These are phyloP conservation scores for Chanos chanos DNA, from an alignment of 2,797 vertebrate genomes.

Conservation along the genomic window DNA sequence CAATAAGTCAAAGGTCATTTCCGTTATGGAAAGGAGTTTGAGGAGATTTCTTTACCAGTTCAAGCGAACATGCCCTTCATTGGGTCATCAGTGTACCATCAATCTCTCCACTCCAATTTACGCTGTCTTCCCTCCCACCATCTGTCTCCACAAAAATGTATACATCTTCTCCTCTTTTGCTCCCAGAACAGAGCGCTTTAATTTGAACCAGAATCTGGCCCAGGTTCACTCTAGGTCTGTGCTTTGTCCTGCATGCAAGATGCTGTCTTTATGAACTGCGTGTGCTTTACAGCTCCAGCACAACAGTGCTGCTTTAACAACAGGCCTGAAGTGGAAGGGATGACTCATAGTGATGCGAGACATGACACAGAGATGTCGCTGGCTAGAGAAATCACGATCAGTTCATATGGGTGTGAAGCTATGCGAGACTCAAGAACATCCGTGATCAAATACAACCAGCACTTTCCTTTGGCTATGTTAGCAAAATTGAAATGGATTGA, in stretches of 20 bases:
- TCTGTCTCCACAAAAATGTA: not conserved
- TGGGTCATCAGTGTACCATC: conserved; percentile 19
- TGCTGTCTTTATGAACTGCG: conserved; percentile 9
- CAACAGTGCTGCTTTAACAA: conserved; percentile 15
- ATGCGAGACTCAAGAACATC: too few species aligned
- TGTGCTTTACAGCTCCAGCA: conserved; percentile 17
- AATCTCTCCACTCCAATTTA: too few species aligned
- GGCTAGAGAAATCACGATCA: not conserved
- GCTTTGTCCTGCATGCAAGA: conserved; percentile 6
- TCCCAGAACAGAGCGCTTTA: conserved; percentile 6
- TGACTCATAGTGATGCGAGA: conserved; percentile 1
- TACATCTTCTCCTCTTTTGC: conserved; percentile 10
- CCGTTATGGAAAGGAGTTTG: conserved; percentile 1
- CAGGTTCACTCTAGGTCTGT: conserved; percentile 1
- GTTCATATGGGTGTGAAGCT: not conserved
- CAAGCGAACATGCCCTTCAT: not conserved
- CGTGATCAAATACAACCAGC: too few species aligned
- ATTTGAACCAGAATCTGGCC: conserved; percentile 27
- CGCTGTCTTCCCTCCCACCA: conserved; percentile 7
- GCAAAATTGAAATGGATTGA: too few species aligned
- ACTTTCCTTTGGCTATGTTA: too few species aligned
- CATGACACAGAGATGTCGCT: not conserved
- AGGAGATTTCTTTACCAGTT: not conserved
- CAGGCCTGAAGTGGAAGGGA: not conserved
- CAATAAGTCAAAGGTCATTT: conserved; percentile 15